phyloP scores from a whole-genome alignment of 2,888 invertebrate genomes.

The Augochlorella aurata region DNA sequence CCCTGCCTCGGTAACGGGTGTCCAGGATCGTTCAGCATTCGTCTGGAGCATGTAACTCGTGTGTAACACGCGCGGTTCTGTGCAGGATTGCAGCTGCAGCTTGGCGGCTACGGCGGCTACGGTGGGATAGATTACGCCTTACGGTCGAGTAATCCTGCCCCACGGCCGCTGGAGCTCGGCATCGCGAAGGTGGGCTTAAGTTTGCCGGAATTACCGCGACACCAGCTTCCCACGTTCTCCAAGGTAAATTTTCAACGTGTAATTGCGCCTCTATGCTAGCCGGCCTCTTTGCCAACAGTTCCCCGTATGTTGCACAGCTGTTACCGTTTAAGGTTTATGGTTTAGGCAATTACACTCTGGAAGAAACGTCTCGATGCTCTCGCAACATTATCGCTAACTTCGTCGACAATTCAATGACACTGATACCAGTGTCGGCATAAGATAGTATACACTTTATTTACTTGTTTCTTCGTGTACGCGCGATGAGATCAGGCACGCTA shows the following conservation, averaged over 20 bases:
- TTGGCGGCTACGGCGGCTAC: conserved; percentile 66
- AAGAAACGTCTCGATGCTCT: not conserved
- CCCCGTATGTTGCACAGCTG: not conserved
- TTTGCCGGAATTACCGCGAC: conserved; percentile 68
- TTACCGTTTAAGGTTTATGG: not conserved
- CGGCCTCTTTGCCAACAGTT: conserved; percentile 1
- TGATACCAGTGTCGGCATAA: not conserved
- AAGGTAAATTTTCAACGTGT: conserved; percentile 69
- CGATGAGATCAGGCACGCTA: no score
- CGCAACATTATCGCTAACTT: not conserved
- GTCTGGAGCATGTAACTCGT: conserved; percentile 6
- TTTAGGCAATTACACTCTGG: not conserved
- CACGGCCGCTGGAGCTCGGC: conserved; percentile 66
- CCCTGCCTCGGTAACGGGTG: not conserved
- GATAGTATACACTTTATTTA: no score
- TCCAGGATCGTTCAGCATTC: not conserved
- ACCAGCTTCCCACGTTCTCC: conserved; percentile 67
- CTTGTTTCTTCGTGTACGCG: no score
- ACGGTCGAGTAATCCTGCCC: conserved; percentile 66
- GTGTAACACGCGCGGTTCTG: conserved; percentile 27
- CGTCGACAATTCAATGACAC: not conserved
- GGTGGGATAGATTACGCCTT: conserved; percentile 74
- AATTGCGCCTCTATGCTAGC: conserved; percentile 2
- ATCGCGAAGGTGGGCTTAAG: conserved; percentile 71
- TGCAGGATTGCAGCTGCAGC: conserved; percentile 72